Evolutionary conservation across 2,888 invertebrate genomes (phyloP), one percentile per base, ranked within the genome.

Genomic region (Linnaemya tessellans): DNA sequence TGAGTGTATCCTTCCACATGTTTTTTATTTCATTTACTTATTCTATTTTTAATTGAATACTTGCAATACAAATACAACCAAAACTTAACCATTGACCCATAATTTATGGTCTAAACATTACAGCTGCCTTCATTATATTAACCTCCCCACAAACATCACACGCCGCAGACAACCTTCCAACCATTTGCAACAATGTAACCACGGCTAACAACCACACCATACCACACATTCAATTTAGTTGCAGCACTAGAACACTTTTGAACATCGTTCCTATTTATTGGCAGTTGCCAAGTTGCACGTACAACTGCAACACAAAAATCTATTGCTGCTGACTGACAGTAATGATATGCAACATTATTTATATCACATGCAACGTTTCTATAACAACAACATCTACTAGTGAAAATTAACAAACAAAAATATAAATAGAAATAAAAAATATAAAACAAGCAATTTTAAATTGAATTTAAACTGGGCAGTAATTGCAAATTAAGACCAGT

Each of bases 321-420:
- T 71, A 75, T 58, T 70, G 54, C 65, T n/a, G n/a, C n/a, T n/a
- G n/a, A n/a, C n/a, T 67, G 79, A 85, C 82, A 82, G 70, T 82
- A 85, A 85, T 85, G 79, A 80, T 82, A 85, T 82, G 82, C 85
- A 85, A 81, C 84, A 81, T 84, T 81, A 81, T 84, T 84, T 84
- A 81, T 81, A 58, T 77, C 80, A 84, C 81, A 84, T 81, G 84
- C 84, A 81, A 84, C 62, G 54, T 75, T 84, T 80, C 30, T 3
- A 30, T 58, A 56, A 80, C 70, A 74, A 54, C 62, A 64, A 18
- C 54, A 58, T 41, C 22, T 10, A 62, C 22, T 10, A 62, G 51
- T 25, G 9, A 35, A 13, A 43, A 46, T 20, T 4, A 64, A 46
- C 15, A 22, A 35, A 60, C 35, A 46, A 35, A 43, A 58, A 20